Evolutionary conservation across 2,113 vertebrate genomes (phyloP).

Genomic region (Psettodes erumei): DNA sequence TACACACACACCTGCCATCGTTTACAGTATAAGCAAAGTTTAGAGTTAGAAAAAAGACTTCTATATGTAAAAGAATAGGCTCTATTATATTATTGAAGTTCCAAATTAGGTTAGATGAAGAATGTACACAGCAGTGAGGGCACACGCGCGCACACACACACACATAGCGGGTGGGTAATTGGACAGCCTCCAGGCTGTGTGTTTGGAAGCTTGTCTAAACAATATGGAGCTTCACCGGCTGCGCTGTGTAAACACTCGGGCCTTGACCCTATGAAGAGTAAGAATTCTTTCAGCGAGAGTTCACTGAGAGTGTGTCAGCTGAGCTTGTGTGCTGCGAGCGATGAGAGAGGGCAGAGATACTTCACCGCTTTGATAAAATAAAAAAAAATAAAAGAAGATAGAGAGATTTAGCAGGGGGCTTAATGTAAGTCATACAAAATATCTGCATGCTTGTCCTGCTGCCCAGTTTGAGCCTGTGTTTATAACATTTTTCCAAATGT

Average conservation of each 20-base stretch:
- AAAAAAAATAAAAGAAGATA: conserved; percentile 27
- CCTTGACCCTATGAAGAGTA: conserved; percentile 78
- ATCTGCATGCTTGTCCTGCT: conserved; percentile 2
- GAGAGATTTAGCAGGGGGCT: conserved; percentile 33
- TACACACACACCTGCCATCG: conserved; percentile 28
- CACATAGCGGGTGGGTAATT: conserved; percentile 68
- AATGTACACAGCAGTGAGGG: conserved; percentile 63
- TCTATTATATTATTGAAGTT: conserved; percentile 22
- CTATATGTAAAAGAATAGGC: conserved; percentile 15
- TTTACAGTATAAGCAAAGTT: conserved; percentile 9
- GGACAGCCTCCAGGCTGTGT: conserved; percentile 75
- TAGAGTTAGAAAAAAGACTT: conserved; percentile 10
- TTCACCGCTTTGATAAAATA: conserved; percentile 14
- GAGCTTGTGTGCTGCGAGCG: conserved; percentile 47
- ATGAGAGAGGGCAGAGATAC: conserved; percentile 51
- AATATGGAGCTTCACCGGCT: conserved; percentile 79
- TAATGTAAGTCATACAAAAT: conserved; percentile 44
- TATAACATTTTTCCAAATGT: conserved; percentile 34
- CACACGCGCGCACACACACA: conserved; percentile 56
- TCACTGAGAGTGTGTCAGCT: conserved; percentile 66
- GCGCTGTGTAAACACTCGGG: conserved; percentile 82
- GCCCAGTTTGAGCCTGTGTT: conserved; percentile 38
- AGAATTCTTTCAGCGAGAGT: conserved; percentile 74
- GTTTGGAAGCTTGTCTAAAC: conserved; percentile 86
- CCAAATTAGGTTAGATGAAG: conserved; percentile 65